Conservation (phyloP, 2,113 vertebrate species). For the Sturnus vulgaris region DNA sequence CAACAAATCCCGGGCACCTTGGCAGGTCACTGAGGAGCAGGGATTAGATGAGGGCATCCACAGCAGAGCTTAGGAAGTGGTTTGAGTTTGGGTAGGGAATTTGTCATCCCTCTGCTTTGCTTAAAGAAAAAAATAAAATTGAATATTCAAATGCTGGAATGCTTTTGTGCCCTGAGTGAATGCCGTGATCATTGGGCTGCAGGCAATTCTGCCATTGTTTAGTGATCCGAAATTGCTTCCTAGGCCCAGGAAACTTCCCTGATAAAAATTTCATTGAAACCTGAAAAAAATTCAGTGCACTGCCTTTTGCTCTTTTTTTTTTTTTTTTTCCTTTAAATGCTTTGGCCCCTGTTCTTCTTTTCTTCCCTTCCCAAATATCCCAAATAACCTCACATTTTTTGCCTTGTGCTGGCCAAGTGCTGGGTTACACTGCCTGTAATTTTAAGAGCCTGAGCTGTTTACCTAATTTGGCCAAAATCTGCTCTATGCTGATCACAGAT, state of each 20-base stretch:
- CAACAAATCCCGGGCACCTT: not conserved
- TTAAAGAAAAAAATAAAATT: not conserved
- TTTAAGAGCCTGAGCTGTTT: not conserved
- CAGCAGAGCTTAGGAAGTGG: not conserved
- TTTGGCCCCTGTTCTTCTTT: not conserved
- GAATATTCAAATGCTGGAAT: not conserved
- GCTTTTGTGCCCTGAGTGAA: constrained; percentile 12
- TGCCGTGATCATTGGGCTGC: not conserved
- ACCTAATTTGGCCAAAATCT: not conserved
- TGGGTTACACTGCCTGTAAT: not conserved
- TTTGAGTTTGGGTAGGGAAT: not conserved
- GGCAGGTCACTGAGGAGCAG: not conserved
- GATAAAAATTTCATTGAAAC: not conserved
- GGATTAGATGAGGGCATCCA: not conserved
- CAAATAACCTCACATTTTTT: not conserved
- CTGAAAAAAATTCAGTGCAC: not conserved
- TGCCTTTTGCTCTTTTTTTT: not conserved
- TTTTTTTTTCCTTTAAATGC: too few relatives aligned
- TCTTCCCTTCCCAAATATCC: not conserved
- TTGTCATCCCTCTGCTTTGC: not conserved
- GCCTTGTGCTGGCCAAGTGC: not conserved
- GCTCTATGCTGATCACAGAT: not conserved
- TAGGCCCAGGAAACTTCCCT: not conserved
- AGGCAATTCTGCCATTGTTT: not conserved
- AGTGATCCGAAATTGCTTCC: not conserved